Conservation (phyloP, 2,888 invertebrate species). For the Brenthis hecate region DNA sequence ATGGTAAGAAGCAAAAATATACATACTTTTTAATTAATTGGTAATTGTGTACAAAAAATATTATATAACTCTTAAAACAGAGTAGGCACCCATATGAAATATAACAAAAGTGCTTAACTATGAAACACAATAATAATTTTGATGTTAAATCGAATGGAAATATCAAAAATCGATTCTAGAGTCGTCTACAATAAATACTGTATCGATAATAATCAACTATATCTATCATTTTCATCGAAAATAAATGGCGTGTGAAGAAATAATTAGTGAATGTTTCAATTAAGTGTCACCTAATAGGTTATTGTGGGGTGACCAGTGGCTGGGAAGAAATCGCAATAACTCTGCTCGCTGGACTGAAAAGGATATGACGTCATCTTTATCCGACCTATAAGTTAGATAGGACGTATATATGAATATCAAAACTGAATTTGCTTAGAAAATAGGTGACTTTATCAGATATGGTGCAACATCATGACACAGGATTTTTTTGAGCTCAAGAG, state of each 20-base stretch:
- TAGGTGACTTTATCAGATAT: too few species aligned
- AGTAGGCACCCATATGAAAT: too few species aligned
- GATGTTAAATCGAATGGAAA: too few species aligned
- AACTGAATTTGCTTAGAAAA: neutral
- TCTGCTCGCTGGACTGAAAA: slow-evolving; percentile 59
- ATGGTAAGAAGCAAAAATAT: too few species aligned
- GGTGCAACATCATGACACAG: too few species aligned
- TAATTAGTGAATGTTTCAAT: slow-evolving; percentile 42
- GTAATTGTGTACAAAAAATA: too few species aligned
- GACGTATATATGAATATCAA: neutral
- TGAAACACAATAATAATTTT: too few species aligned
- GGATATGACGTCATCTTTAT: slow-evolving; percentile 41
- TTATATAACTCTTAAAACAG: too few species aligned
- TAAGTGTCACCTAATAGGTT: slow-evolving; percentile 39
- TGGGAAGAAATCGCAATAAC: slow-evolving; percentile 56
- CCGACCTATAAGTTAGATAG: slow-evolving; percentile 3
- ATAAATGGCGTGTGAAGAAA: slow-evolving; percentile 35
- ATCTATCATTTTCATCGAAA: slow-evolving; percentile 10
- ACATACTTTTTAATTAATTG: too few species aligned
- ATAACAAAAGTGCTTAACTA: too few species aligned
- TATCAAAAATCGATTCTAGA: too few species aligned
- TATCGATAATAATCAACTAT: neutral
- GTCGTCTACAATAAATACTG: neutral
- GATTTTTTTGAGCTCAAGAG: too few species aligned
- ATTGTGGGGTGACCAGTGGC: slow-evolving; percentile 33